A percentile compares a stretch with the other conserved stretches of the same genome.
These are phyloP conservation scores for Coilia nasus DNA, from an alignment of 2,797 vertebrate species.

Conservation along the genomic window DNA sequence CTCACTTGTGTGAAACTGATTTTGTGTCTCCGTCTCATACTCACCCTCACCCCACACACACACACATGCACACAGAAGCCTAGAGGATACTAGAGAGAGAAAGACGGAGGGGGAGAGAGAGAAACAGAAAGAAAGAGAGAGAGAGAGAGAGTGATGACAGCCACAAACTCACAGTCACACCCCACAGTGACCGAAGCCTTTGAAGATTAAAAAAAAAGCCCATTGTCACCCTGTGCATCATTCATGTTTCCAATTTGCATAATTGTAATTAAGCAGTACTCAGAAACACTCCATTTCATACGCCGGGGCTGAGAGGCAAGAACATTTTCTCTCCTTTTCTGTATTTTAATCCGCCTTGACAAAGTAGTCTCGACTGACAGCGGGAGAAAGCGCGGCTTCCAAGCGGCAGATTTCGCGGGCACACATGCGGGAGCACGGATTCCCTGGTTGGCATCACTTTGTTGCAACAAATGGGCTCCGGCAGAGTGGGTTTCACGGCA, in stretches of 20 bases:
- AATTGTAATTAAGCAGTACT: constrained; percentile 69
- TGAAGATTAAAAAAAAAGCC: not conserved
- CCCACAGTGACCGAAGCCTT: constrained; percentile 9
- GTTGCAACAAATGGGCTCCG: constrained; percentile 53
- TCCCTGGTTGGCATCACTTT: constrained; percentile 47
- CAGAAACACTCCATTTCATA: constrained; percentile 57
- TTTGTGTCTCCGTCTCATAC: not conserved
- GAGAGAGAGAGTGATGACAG: not conserved
- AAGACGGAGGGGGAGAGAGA: constrained; percentile 54
- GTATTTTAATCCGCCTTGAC: constrained; percentile 65
- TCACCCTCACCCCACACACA: not conserved
- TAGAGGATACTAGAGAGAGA: constrained; percentile 16
- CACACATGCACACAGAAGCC: too few relatives aligned
- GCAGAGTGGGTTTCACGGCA: constrained; percentile 41
- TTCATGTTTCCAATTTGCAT: constrained; percentile 66
- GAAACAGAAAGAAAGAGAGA: not conserved
- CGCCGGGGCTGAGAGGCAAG: constrained; percentile 55
- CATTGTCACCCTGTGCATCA: constrained; percentile 36
- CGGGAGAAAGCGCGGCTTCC: constrained; percentile 60
- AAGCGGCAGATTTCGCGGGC: constrained; percentile 49
- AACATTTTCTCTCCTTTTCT: constrained; percentile 62
- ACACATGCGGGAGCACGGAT: constrained; percentile 5
- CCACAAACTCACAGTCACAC: not conserved
- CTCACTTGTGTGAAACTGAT: not conserved
- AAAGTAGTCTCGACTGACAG: constrained; percentile 54